Percentiles rank a stretch among this genome's conserved stretches.
Evolutionary conservation across 2,797 vertebrate genomes (phyloP).

Genomic region (Tragelaphus eurycerus): DNA sequence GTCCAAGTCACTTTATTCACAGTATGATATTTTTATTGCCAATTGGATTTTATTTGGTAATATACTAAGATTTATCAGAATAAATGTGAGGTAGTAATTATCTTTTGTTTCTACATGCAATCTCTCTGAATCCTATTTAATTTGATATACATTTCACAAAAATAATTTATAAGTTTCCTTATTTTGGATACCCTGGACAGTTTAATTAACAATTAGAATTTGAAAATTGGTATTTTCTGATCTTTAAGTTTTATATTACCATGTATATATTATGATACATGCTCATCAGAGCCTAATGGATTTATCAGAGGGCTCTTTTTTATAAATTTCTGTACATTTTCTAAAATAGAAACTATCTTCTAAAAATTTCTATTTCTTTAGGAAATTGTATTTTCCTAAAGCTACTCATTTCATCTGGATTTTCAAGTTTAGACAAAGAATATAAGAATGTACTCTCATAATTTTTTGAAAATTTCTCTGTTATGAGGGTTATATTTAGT

Average conservation of each 20-base stretch:
- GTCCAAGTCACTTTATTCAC: not conserved
- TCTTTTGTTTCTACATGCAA: not conserved
- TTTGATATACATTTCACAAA: not conserved
- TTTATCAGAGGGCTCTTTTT: not conserved
- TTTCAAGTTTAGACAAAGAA: not conserved
- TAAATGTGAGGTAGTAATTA: not conserved
- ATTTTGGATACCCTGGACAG: not conserved
- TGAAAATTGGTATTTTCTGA: not conserved
- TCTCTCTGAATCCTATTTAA: not conserved
- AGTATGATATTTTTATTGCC: not conserved
- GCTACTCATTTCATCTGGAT: not conserved
- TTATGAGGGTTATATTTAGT: not conserved
- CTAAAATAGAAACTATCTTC: not conserved
- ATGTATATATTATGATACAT: too few species aligned
- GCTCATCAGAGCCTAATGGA: not conserved
- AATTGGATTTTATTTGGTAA: not conserved
- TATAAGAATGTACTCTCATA: not conserved
- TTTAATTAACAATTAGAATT: not conserved
- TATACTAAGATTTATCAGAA: not conserved
- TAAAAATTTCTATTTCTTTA: not conserved
- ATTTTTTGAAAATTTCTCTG: not conserved
- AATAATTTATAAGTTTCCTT: not conserved
- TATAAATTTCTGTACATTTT: not conserved
- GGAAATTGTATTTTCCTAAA: not conserved
- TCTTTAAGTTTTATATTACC: not conserved